These are phyloP conservation scores for Rhynchomys soricoides DNA, from an alignment of 2,113 vertebrate species.

Conservation along the genomic window DNA sequence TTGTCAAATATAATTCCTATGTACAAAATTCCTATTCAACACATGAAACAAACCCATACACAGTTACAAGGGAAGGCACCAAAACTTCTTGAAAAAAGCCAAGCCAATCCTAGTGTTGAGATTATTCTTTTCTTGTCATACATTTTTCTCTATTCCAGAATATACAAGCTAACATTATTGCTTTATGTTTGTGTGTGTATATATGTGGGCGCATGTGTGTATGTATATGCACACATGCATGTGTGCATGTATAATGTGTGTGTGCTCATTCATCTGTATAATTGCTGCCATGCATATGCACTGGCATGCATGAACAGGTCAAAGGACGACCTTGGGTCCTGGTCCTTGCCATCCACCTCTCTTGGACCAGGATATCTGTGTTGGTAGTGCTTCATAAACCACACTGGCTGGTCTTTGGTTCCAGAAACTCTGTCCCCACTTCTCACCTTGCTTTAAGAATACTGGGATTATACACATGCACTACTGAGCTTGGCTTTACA, in stretches of 20 bases:
- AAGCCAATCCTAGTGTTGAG: not conserved
- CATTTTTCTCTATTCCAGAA: not conserved
- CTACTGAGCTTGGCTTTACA: not conserved
- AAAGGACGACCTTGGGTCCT: not conserved
- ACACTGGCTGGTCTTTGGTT: not conserved
- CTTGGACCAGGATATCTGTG: not conserved
- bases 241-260: too few relatives aligned
- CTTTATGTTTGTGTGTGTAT: too few relatives aligned
- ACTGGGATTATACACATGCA: not conserved
- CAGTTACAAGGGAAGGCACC: not conserved
- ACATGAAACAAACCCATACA: not conserved
- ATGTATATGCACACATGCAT: not conserved
- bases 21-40: not conserved
- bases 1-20: slow-evolving; percentile 28
- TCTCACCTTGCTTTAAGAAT: not conserved
- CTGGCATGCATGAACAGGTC: not conserved
- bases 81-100: slow-evolving; percentile 31
- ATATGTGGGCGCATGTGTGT: not conserved
- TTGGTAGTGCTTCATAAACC: not conserved
- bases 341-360: not conserved
- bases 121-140: slow-evolving; percentile 4
- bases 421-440: too few relatives aligned
- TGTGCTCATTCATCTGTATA: not conserved
- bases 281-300: not conserved
- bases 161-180: not conserved